A percentile compares a stretch with the other conserved stretches of the same genome.
Evolutionary conservation across 1,140 invertebrate genomes (phyloP).

Genomic region (Telenomus remus): DNA sequence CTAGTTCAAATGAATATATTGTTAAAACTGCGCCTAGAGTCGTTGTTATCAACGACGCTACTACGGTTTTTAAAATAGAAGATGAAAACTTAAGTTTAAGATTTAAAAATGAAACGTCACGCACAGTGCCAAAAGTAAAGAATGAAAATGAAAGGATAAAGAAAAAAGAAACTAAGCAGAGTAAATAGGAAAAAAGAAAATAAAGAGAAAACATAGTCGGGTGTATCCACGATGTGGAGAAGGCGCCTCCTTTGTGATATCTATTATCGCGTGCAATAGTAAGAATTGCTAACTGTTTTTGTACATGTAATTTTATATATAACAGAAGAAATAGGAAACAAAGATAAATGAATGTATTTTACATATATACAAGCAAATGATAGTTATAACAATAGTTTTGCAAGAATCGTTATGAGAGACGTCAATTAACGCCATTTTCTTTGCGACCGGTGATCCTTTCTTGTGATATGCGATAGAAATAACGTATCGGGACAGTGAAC

Average conservation of each 20-base stretch:
- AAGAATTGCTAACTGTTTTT: constrained; percentile 46
- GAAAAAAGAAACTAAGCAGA: not conserved
- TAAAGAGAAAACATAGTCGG: too few species aligned
- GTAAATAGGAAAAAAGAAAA: constrained; percentile 22
- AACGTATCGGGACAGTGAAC: constrained; percentile 29
- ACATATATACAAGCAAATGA: constrained; percentile 41
- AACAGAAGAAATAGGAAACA: constrained; percentile 7
- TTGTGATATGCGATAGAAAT: constrained; percentile 53
- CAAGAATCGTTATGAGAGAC: constrained; percentile 47
- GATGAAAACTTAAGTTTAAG: constrained; percentile 59
- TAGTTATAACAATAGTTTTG: constrained; percentile 53
- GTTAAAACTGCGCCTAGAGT: constrained; percentile 66
- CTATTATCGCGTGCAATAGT: constrained; percentile 56
- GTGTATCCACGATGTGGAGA: constrained; percentile 32
- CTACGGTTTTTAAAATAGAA: constrained; percentile 58
- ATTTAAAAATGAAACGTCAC: constrained; percentile 45
- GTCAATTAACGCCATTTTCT: constrained; percentile 54
- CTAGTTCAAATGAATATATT: constrained; percentile 60
- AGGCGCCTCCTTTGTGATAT: constrained; percentile 54
- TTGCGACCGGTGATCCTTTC: constrained; percentile 52
- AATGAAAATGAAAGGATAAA: too few species aligned
- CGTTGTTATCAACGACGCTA: constrained; percentile 43
- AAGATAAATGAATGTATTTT: constrained; percentile 56
- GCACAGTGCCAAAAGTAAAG: constrained; percentile 68
- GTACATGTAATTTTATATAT: constrained; percentile 55